phyloP scores from a whole-genome alignment of 2,797 vertebrate species.

The Pelodytes ibericus region DNA sequence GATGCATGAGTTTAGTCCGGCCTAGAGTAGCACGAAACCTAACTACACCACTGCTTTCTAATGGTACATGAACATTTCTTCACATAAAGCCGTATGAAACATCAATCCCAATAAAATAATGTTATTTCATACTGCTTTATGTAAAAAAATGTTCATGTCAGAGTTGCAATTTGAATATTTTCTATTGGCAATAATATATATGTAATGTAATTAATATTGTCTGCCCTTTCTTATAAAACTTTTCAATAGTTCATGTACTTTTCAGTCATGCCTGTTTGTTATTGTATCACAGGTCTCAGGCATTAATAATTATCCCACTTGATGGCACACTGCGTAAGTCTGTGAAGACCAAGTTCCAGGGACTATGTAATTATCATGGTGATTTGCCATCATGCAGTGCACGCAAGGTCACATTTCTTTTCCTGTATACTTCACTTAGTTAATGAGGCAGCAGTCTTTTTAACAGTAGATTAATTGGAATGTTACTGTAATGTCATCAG shows the following conservation, averaged over 20 bases:
- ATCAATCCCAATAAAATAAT: too few species aligned
- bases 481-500: constrained; percentile 7
- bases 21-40: too few species aligned
- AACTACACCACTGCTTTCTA: too few species aligned
- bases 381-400: constrained; percentile 20
- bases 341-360: neutral
- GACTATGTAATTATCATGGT: constrained; percentile 33
- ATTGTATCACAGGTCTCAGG: neutral
- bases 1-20: too few species aligned
- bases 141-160: too few species aligned
- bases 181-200: too few species aligned
- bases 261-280: neutral
- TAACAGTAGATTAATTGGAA: constrained; percentile 29
- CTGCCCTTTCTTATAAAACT: too few species aligned
- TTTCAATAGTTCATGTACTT: neutral
- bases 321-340: constrained; percentile 11
- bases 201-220: too few species aligned
- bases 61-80: too few species aligned
- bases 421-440: constrained; percentile 22
- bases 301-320: neutral
- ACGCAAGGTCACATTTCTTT: constrained; percentile 21
- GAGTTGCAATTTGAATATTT: too few species aligned
- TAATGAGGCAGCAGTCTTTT: constrained; percentile 42
- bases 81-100: too few species aligned
- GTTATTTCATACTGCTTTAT: too few species aligned